A percentile compares a stretch with the other conserved stretches of the same genome.
These are phyloP conservation scores for Hylomyscus alleni DNA, from an alignment of 2,797 vertebrate species.

Conservation along the genomic window DNA sequence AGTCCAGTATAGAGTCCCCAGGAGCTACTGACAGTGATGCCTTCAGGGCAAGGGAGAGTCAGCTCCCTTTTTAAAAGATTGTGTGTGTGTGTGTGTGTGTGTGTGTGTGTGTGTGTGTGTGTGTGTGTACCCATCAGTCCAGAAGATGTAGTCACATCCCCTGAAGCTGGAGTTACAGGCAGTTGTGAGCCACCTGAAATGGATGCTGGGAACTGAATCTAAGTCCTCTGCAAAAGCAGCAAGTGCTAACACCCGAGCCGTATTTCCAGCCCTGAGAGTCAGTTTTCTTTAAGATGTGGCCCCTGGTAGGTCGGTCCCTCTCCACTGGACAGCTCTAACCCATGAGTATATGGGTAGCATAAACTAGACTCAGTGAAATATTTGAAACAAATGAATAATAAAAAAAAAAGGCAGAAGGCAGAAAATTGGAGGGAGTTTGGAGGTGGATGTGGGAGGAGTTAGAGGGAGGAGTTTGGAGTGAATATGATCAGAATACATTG, in stretches of 20 bases:
- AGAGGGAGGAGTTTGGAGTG: neutral
- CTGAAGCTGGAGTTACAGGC: neutral
- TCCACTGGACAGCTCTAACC: neutral
- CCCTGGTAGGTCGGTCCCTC: neutral
- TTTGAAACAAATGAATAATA: neutral
- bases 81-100: neutral
- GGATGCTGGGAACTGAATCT: neutral
- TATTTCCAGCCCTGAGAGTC: neutral
- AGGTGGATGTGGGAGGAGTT: neutral
- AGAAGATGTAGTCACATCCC: neutral
- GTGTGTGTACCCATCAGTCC: neutral
- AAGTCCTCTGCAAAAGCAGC: neutral
- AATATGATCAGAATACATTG: neutral
- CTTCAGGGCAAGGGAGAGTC: neutral
- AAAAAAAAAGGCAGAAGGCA: neutral
- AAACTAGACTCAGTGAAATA: neutral
- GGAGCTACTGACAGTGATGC: neutral
- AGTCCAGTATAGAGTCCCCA: neutral
- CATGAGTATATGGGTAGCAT: no score
- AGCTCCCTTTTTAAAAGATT: neutral
- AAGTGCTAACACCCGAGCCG: neutral
- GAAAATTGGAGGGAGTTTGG: no score
- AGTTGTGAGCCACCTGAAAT: neutral
- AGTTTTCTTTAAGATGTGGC: neutral
- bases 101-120: neutral